Base-by-base conservation (phyloP, 2,888 invertebrate species). In the Microchrysa polita region DNA sequence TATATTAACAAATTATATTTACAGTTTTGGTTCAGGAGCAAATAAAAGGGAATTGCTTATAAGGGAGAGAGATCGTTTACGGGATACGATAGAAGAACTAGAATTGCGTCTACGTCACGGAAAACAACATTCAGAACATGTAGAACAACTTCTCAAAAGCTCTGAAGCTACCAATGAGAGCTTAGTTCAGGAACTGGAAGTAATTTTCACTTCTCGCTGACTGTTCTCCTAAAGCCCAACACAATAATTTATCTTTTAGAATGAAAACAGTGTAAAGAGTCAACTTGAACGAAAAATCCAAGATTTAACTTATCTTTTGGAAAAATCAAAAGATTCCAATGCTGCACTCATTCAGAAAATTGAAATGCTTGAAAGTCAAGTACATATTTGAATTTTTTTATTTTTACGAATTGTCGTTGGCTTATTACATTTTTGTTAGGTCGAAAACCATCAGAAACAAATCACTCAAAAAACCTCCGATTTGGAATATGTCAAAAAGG, bases 1-100 rank as follows among this genome's bases (percentile, higher is more conserved):
- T n/a, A n/a, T n/a, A n/a, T n/a, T n/a, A n/a, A n/a, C n/a, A n/a
- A n/a, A n/a, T n/a, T n/a, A n/a, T n/a, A n/a, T 20, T 18, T 73
- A 7, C 48, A 82, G 81, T 73, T 79, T 81, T 74, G 82, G 82
- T 0, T 77, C 78, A 53, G 77, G 82, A 53, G 79, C 81, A 0
- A 82, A 81, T 67, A 81, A 82, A 72, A 82, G 81, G 73, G 81
- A 81, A 52, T 81, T 81, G 10, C 81, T 82, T 27, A 80, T 80
- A 52, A 80, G 81, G 2, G 84, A 84, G 75, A 80, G 83, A 0
- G 83, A 84, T 79, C 82, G 84, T 0, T 76, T 84, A 52, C 80
- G 81, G 74, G 79, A 76, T 0, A 84, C 83, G 42, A 76, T 83
- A 1, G 76, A 73, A 14, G 84, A 84, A 14, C 75, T 82, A 40